These are phyloP conservation scores for Calephelis virginiensis DNA, from an alignment of 1,140 invertebrate species.

Conservation along the genomic window DNA sequence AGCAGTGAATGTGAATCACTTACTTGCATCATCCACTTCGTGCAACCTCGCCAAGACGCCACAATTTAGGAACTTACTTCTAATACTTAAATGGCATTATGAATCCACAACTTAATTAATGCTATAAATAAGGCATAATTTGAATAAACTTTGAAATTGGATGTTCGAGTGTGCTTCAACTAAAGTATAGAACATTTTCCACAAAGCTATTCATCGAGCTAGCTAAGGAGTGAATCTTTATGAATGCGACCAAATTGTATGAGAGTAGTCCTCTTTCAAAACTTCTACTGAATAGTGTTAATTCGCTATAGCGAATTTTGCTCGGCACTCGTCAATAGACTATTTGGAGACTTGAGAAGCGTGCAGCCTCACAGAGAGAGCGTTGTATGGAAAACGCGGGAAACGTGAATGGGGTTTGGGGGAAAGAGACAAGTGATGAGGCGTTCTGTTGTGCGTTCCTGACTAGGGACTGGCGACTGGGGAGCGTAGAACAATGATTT, in stretches of 20 bases:
- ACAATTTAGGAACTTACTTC: too few relatives aligned
- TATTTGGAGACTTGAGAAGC: slow-evolving; percentile 73
- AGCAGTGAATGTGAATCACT: too few relatives aligned
- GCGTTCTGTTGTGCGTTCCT: slow-evolving; percentile 37
- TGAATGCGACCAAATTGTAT: slow-evolving; percentile 77
- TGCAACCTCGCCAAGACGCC: too few relatives aligned
- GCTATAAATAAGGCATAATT: slow-evolving; percentile 26
- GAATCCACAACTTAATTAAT: slow-evolving; percentile 10
- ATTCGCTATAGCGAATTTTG: slow-evolving; percentile 75
- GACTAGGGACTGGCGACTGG: background rate
- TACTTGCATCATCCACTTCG: too few relatives aligned
- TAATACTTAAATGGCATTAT: background rate
- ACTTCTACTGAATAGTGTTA: slow-evolving; percentile 72
- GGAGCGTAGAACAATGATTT: slow-evolving; percentile 12
- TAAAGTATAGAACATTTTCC: slow-evolving; percentile 69
- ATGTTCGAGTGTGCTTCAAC: slow-evolving; percentile 46
- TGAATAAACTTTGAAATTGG: slow-evolving; percentile 50
- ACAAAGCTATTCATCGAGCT: slow-evolving; percentile 70
- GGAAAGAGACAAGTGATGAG: slow-evolving; percentile 53
- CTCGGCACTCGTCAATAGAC: slow-evolving; percentile 60
- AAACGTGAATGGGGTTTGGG: slow-evolving; percentile 63
- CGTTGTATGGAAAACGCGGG: slow-evolving; percentile 74
- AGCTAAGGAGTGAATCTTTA: slow-evolving; percentile 76
- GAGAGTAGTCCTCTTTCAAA: slow-evolving; percentile 77
- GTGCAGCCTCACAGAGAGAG: slow-evolving; percentile 51